phyloP scores from a whole-genome alignment of 2,888 invertebrate species.

The Noctua fimbriata region DNA sequence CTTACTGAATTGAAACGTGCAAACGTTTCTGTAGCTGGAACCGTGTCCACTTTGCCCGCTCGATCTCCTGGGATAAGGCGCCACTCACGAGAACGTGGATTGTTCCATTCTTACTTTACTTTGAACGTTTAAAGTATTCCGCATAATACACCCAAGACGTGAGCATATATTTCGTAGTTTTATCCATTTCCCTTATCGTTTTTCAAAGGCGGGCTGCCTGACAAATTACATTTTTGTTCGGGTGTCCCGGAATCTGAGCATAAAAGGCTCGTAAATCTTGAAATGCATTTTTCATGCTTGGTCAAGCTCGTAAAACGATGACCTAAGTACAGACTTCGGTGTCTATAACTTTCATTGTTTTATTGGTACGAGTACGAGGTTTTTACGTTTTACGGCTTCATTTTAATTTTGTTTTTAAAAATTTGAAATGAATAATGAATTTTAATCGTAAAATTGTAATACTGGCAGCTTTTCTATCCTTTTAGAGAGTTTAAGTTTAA shows the following conservation, averaged over 20 bases:
- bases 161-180: conserved; percentile 53
- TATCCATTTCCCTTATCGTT: conserved; percentile 70
- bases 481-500: conserved; percentile 20
- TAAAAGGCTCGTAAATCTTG: conserved; percentile 80
- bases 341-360: conserved; percentile 63
- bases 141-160: conserved; percentile 30
- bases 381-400: not conserved
- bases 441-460: conserved; percentile 28
- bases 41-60: conserved; percentile 55
- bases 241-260: conserved; percentile 77
- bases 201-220: conserved; percentile 71
- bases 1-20: conserved; percentile 47
- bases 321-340: conserved; percentile 64
- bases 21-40: conserved; percentile 34
- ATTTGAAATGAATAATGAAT: conserved; percentile 20
- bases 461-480: conserved; percentile 14
- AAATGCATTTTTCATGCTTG: conserved; percentile 83
- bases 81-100: conserved; percentile 47
- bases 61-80: conserved; percentile 50
- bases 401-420: conserved; percentile 9
- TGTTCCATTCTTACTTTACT: conserved; percentile 47
- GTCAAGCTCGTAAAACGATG: conserved; percentile 79
- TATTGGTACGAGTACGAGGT: conserved; percentile 6
- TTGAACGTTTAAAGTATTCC: conserved; percentile 33
- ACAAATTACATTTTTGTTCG: conserved; percentile 82